Base-by-base conservation (phyloP, 1,140 invertebrate genomes). In the Proctacanthus coquilletti region DNA sequence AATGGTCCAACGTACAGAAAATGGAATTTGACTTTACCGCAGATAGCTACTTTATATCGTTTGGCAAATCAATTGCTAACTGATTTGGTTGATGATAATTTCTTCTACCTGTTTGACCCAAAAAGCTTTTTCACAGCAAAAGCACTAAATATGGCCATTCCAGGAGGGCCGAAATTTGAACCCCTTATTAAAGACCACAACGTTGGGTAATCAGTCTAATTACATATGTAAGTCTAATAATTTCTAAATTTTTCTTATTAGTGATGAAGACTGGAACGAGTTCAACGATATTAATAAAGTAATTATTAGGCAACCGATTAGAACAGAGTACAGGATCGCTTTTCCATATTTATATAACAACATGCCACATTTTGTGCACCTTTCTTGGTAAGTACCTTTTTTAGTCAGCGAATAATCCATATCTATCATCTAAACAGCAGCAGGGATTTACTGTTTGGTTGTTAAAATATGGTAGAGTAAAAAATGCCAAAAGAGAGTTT, bases 261-360 rank as follows among this genome's bases (percentile, higher is more conserved):
- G 84, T 10, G 96, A 99, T 69, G 96, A 99, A 71, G 96, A 99
- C 64, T 99, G 96, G 96, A 99, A 99, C 68, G 96, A 99, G 64
- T 99, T 99, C 53, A 99, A 99, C 68, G 96, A 99, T 56, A 99
- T 99, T 36, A 98, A 99, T 55, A 99, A 99, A 62, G 97, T 99
- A 46, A 99, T 99, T 39, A 98, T 99, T 51, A 68, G 96, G 19
- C 94, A 98, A 55, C 94, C 94, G 19, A 89, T 99, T 45, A 73
- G 96, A 41, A 99, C 96, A 5, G 96, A 99, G 65, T 99, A 98
- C 61, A 75, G 95, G 42, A 99, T 99, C 57, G 95, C 95, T 3
- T 99, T 99, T 66, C 95, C 96, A 3, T 99, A 97, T 62, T 68
- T 99, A 36, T 99, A 98, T 63, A 99, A 99, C 61, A 98, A 97